Evolutionary conservation across 1,140 invertebrate species (phyloP), one percentile per base, ranked within the genome.

Genomic region (Mylabris phalerata): DNA sequence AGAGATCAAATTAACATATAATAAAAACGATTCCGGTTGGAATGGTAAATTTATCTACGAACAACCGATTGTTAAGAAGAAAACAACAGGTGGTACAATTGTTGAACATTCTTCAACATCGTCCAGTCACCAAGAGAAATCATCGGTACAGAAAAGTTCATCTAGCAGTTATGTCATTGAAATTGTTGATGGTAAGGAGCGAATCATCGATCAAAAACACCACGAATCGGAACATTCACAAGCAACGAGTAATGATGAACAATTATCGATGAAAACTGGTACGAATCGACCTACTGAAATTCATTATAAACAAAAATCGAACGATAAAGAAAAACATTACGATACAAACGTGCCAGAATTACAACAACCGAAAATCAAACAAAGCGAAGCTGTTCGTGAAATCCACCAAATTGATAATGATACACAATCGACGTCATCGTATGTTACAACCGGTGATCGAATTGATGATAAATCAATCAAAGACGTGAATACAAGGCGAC

Each of bases 181-280:
- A 72, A 78, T 82, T 52, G 77, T 82, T 26, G 80, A 82, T 63
- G 80, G 80, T n/a, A 81, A 81, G 70, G 79, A 82, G 69, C 69
- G 77, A n/a, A 76, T 81, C 39, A 71, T 82, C 38, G 80, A 81
- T 47, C 75, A 74, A 57, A 76, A 78, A 45, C 76, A 76, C 27
- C 74, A 79, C 55, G 79, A 82, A 68, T 77, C 77, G 67, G 79
- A 76, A 25, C 73, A 77, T 64, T 71, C 75, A 4, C 64, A 78
- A 60, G 72, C 77, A 50, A 67, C 77, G 19, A 73, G 72, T 49
- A 73, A 76, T 45, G 76, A 76, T 52, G 80, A 82, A 71, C 72
- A 74, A 38, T 74, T 77, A 66, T 75, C 74, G 3, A 66, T 64
- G 5, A 71, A 67, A 63, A 75, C 69, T 64, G 80, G 79, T 38